Evolutionary conservation across 92 coral and sea anemone genomes (phyloP), one percentile per base, ranked within the genome.

Genomic region (Epizoanthus ramosus): DNA sequence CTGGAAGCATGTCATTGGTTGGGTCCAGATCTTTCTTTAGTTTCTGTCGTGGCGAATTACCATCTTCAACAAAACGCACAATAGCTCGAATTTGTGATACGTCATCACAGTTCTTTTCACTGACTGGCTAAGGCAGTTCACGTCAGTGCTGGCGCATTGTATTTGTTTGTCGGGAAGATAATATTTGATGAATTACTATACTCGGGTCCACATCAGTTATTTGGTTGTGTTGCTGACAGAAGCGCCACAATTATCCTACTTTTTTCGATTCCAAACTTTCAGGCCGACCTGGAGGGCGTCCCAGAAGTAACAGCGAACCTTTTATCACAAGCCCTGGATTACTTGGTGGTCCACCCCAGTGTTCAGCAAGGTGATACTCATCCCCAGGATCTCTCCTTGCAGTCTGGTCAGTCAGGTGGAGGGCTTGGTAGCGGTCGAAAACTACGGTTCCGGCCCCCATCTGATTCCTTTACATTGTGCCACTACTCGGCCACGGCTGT

Each of bases 261-360:
- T 43, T 54, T 21, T 24, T 77, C 8, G 13, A 50, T 50, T 50
- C 10, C 14, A 50, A 50, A 50, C 54, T 56, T 45, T 83, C 23
- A 95, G 98, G 98, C 98, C 57, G 98, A 95, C 56, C 73, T 95
- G 69, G 98, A 93, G 31, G 98, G 98, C 14, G 94, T 95, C 64
- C 98, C 98, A 83, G 97, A 93, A 74, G 85, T 95, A 79, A 91
- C 98, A 18, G 41, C 85, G 23, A 95, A 87, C 79, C 75, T 95
- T 33, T 76, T 87, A 13, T 95, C 98, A 4, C 84, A 93, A 57
- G 86, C 92, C 68, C 75, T 91, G 82, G 94, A 93, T 57, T 92
- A 86, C 80, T 89, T 95, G n/a, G 90, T 92, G 58, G 97, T 93
- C 77, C 98, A 95, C 84, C 98, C 98, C 80, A 89, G 95, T 88